Evolutionary conservation across 2,113 vertebrate species (phyloP).

Genomic region (Dicrurus megarhynchus): DNA sequence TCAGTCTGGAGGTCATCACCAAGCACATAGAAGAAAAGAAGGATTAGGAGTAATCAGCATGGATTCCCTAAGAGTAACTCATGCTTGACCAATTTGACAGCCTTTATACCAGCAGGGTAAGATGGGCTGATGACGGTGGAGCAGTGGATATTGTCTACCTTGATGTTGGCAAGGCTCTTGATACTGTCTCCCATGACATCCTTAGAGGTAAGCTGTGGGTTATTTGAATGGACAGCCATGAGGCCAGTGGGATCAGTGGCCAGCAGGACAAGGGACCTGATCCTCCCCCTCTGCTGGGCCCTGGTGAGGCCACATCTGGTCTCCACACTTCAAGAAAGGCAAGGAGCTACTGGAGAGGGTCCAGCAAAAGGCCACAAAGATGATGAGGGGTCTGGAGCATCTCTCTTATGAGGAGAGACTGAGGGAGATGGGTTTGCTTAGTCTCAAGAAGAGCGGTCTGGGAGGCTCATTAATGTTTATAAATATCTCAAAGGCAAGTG

Average conservation of each 20-base stretch:
- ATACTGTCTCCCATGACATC: too few species aligned
- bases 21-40: background rate
- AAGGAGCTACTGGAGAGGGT: background rate
- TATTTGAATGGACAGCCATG: background rate
- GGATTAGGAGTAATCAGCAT: background rate
- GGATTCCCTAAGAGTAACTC: background rate
- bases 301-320: background rate
- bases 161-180: background rate
- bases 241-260: background rate
- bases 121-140: fast-evolving
- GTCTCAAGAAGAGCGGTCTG: background rate
- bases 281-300: background rate
- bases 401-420: background rate
- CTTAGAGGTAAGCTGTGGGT: too few species aligned
- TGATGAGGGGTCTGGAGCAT: background rate
- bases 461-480: background rate
- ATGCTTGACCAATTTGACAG: background rate
- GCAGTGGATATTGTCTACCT: too few species aligned
- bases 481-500: background rate
- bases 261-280: background rate
- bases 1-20: background rate
- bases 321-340: background rate
- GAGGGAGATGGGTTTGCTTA: background rate
- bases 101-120: background rate
- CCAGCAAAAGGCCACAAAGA: background rate